Base-by-base conservation (phyloP, 2,888 invertebrate genomes). In the Trissoscelio sp. region DNA sequence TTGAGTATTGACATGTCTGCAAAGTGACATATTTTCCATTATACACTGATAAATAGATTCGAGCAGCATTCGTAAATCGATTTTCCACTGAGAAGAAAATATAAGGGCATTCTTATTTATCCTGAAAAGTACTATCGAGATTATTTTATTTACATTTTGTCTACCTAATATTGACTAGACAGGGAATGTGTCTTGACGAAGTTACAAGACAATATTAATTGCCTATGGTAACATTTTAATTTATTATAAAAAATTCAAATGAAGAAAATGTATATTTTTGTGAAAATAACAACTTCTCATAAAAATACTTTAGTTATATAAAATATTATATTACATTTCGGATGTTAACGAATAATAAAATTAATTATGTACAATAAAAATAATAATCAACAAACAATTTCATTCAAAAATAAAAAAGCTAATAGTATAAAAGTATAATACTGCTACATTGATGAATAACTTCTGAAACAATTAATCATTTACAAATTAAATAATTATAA, bases 101-200 rank as follows among this genome's bases (percentile, higher is more conserved):
- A 44, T 60, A 14, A 28, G 24, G 24, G 3, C 28, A 42, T 60
- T 60, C 42, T 60, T 60, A 42, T 44, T 42, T 60, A 42, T 16
- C 9, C 16, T 9, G 11, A 14, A 28, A 44, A 20, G 60, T 16
- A 60, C 28, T 44, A 44, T 44, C 42, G 42, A 28, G 58, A 58
- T 58, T 42, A 60, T 44, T 42, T 60, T 60, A 42, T 60, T 42
- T 60, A 42, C 9, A 14, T 42, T 44, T 42, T 44, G 24, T 42
- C 42, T 87, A 89, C 82, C 88, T 91, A 91, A 89, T 91, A 91
- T 91, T 91, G 91, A 91, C 91, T 90, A 91, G 89, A 90, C 88
- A 90, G 91, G 91, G 91, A 90, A 88, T 87, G 85, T 86, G 84
- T 82, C 72, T 79, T 18, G 34, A 58, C 12, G 16, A 34, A 22